These are phyloP conservation scores for Leptodactylus fuscus DNA, from an alignment of 2,113 vertebrate species.

Conservation along the genomic window DNA sequence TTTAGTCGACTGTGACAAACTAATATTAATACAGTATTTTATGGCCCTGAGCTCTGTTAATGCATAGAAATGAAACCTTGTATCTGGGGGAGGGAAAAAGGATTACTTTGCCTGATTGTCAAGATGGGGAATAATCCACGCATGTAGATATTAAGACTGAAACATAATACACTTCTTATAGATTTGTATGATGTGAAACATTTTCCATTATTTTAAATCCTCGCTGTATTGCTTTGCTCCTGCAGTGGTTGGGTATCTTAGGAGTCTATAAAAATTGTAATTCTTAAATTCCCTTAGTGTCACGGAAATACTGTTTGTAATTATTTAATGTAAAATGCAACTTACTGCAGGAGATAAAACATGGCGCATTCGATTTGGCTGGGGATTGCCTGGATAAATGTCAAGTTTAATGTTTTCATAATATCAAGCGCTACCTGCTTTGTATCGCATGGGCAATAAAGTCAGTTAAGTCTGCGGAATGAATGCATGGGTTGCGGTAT, in stretches of 20 bases:
- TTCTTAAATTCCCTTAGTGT: conserved; percentile 61
- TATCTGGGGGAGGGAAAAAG: conserved; percentile 71
- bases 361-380: conserved; percentile 53
- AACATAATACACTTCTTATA: conserved; percentile 83
- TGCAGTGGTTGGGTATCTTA: conserved; percentile 60
- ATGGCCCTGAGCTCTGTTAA: conserved; percentile 82
- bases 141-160: conserved; percentile 88
- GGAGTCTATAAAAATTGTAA: conserved; percentile 61
- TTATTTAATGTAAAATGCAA: conserved; percentile 61
- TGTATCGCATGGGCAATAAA: conserved; percentile 52
- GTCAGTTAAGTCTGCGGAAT: conserved; percentile 55
- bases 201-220: conserved; percentile 88
- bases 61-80: conserved; percentile 80
- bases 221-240: conserved; percentile 80
- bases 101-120: conserved; percentile 83
- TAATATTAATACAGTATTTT: conserved; percentile 89
- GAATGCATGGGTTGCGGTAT: conserved; percentile 41
- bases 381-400: conserved; percentile 60
- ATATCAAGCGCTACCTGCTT: conserved; percentile 51
- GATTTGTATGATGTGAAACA: conserved; percentile 86
- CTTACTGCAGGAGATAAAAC: conserved; percentile 59
- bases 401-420: conserved; percentile 60
- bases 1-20: conserved; percentile 85
- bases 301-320: conserved; percentile 59
- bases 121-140: conserved; percentile 82